phyloP scores from a whole-genome alignment of 1,140 invertebrate species.

The Pissodes strobi region DNA sequence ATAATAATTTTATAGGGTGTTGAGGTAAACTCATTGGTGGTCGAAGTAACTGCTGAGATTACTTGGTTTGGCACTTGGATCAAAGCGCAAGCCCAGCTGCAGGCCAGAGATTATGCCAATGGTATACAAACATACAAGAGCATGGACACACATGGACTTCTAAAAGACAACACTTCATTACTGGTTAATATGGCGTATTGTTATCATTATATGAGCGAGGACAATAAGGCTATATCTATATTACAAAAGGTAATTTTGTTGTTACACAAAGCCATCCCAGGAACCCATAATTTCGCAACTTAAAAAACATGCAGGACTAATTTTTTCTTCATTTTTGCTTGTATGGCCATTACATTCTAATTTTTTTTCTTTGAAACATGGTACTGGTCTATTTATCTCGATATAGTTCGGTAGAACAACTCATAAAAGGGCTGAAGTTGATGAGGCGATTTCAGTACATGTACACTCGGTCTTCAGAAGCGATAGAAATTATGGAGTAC shows the following conservation, averaged over 20 bases:
- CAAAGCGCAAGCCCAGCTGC: constrained; percentile 68
- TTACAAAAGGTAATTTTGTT: constrained; percentile 52
- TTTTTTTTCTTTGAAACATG: too few species aligned
- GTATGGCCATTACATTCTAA: too few species aligned
- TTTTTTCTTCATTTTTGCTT: too few species aligned
- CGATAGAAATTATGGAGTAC: too few species aligned
- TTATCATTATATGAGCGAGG: constrained; percentile 65
- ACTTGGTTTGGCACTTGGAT: constrained; percentile 71
- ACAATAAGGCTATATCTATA: constrained; percentile 52
- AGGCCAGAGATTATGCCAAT: constrained; percentile 66
- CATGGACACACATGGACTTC: constrained; percentile 64
- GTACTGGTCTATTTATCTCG: too few species aligned
- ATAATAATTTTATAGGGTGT: constrained; percentile 56
- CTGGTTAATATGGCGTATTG: constrained; percentile 69
- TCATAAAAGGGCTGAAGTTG: too few species aligned
- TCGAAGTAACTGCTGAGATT: constrained; percentile 61
- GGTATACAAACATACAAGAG: constrained; percentile 66
- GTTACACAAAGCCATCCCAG: too few species aligned
- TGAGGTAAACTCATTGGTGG: constrained; percentile 71
- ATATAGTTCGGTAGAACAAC: too few species aligned
- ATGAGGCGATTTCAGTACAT: too few species aligned
- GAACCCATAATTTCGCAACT: too few species aligned
- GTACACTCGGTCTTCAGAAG: too few species aligned
- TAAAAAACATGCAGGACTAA: too few species aligned
- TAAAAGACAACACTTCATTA: constrained; percentile 70